phyloP scores from a whole-genome alignment of 2,113 vertebrate species.

The Myiozetetes cayanensis region DNA sequence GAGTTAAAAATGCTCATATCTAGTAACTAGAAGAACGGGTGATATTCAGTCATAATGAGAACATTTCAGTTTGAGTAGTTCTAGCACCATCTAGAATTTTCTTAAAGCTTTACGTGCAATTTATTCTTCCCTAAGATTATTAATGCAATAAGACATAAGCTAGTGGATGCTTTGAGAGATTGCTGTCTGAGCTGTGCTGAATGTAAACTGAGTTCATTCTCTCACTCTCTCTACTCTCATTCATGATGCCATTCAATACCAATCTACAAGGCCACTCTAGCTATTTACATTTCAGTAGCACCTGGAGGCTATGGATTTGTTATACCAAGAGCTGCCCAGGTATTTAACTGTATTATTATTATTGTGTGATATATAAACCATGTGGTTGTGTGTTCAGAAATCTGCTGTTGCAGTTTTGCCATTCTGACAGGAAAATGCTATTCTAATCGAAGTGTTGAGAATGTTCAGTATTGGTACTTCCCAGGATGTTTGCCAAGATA shows the following conservation, averaged over 20 bases:
- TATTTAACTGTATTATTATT: background rate
- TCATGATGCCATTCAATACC: background rate
- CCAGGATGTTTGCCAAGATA: background rate
- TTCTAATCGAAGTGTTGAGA: background rate
- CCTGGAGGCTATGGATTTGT: background rate
- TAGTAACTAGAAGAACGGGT: background rate
- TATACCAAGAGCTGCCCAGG: rapidly evolving
- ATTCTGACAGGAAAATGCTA: background rate
- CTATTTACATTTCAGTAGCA: background rate
- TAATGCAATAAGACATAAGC: background rate
- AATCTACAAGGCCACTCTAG: background rate
- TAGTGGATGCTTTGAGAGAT: background rate
- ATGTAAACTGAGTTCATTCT: background rate
- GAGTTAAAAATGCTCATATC: background rate
- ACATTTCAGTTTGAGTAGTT: background rate
- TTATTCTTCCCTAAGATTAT: background rate
- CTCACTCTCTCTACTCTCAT: background rate
- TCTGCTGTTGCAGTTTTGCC: background rate
- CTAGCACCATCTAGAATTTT: background rate
- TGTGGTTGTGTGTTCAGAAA: background rate
- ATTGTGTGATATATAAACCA: background rate
- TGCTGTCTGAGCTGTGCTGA: background rate
- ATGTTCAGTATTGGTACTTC: background rate
- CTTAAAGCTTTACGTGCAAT: background rate
- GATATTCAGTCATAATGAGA: background rate